Conservation (phyloP, 2,888 invertebrate species). For the Cerceris rybyensis region DNA sequence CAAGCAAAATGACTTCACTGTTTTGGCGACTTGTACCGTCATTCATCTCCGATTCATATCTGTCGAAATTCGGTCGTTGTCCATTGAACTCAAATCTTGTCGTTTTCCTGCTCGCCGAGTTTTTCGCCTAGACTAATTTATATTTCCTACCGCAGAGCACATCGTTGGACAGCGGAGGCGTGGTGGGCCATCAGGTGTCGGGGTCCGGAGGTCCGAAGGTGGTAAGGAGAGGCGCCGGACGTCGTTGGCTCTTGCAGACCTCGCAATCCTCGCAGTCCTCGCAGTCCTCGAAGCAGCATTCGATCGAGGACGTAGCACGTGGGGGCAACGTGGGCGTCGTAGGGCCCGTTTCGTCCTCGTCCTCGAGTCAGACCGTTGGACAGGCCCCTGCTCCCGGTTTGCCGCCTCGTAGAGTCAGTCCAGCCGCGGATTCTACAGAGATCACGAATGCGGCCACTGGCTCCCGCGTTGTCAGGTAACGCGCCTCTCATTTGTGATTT, state of each 20-base stretch:
- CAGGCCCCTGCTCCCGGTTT: constrained; percentile 73
- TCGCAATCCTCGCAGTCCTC: constrained; percentile 72
- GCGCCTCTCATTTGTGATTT: neutral
- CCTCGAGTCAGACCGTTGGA: constrained; percentile 73
- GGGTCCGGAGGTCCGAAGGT: constrained; percentile 79
- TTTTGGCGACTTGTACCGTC: too few species aligned
- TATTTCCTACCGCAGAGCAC: constrained; percentile 69
- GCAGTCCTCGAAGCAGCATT: constrained; percentile 75
- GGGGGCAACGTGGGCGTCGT: constrained; percentile 77
- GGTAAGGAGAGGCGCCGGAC: constrained; percentile 73
- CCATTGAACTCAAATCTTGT: neutral
- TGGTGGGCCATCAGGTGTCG: constrained; percentile 71
- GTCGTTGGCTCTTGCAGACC: constrained; percentile 77
- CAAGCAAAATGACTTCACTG: too few species aligned
- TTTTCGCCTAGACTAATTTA: constrained; percentile 5
- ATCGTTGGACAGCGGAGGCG: constrained; percentile 74
- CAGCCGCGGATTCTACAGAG: constrained; percentile 81
- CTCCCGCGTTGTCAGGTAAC: constrained; percentile 77
- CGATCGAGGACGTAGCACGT: constrained; percentile 67
- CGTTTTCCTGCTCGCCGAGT: too few species aligned
- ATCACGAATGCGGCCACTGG: constrained; percentile 68
- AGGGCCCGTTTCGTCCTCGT: constrained; percentile 80
- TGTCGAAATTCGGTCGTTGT: neutral
- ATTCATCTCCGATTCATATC: too few species aligned
- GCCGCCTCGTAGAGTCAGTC: constrained; percentile 81